Percentiles rank a stretch among this genome's conserved stretches.
Conservation (phyloP, 2,113 vertebrate species). For the Crotalus viridis region DNA sequence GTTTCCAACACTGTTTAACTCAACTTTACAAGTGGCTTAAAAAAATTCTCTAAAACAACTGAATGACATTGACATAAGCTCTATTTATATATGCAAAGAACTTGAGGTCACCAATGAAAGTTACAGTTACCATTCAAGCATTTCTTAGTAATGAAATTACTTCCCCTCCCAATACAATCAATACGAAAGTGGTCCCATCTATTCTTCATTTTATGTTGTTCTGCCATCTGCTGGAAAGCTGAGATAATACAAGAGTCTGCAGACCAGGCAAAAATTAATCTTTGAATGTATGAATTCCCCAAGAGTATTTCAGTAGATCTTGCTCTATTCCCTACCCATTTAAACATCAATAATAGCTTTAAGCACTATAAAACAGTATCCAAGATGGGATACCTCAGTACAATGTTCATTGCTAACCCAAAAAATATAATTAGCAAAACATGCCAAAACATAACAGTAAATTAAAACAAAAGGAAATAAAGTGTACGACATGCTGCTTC, state of each 20-base stretch:
- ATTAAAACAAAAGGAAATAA: not conserved
- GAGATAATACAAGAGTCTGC: not conserved
- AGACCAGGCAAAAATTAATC: not conserved
- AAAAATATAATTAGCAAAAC: not conserved
- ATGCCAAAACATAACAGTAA: not conserved
- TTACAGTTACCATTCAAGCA: not conserved
- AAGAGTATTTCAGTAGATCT: not conserved
- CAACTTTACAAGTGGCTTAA: not conserved
- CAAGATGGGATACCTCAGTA: not conserved
- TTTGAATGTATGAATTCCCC: not conserved
- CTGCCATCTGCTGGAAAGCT: slow-evolving; percentile 9
- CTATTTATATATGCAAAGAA: not conserved
- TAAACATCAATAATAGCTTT: not conserved
- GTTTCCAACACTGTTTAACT: not conserved
- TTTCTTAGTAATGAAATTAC: not conserved
- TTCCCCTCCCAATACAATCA: not conserved
- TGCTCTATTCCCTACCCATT: not conserved
- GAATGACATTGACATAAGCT: not conserved
- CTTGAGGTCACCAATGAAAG: not conserved
- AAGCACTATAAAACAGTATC: not conserved
- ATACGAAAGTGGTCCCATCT: not conserved
- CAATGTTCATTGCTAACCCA: not conserved
- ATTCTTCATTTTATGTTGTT: not conserved
- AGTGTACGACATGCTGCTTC: not conserved
- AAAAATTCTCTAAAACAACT: not conserved